Conservation (phyloP, 2,888 invertebrate genomes). For the Hermaeophaga mercurialis region DNA sequence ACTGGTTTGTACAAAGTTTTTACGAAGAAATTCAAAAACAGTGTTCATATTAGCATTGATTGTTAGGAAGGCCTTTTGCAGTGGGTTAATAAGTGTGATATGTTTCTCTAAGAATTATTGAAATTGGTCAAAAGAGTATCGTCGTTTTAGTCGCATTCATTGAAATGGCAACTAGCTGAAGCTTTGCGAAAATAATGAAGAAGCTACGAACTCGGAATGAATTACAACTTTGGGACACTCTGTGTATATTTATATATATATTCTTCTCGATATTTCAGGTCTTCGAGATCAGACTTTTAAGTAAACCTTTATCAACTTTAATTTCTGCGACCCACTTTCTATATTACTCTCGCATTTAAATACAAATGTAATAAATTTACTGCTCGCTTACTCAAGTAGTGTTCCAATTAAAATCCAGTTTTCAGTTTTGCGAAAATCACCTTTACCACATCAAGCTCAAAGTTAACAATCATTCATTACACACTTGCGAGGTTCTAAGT, state of each 20-base stretch:
- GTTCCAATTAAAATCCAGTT: conserved; percentile 33
- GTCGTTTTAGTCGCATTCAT: too few relatives aligned
- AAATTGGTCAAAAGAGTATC: too few relatives aligned
- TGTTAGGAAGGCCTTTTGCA: too few relatives aligned
- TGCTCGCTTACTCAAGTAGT: conserved; percentile 26
- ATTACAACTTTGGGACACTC: conserved; percentile 17
- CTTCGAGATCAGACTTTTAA: conserved; percentile 18
- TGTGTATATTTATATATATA: conserved; percentile 12
- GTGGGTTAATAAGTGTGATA: too few relatives aligned
- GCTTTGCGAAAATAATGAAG: too few relatives aligned
- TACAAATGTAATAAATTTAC: conserved; percentile 26
- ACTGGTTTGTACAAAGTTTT: too few relatives aligned
- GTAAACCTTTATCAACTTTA: conserved; percentile 24
- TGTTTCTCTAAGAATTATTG: too few relatives aligned
- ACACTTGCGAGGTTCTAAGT: too few relatives aligned
- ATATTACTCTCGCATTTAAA: conserved; percentile 24
- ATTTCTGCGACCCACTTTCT: conserved; percentile 26
- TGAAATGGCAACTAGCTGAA: too few relatives aligned
- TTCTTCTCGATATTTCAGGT: conserved; percentile 19
- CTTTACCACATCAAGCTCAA: conserved; percentile 1
- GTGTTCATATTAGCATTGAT: too few relatives aligned
- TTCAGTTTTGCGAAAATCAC: conserved; percentile 11
- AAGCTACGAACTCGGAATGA: too few relatives aligned
- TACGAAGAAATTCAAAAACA: too few relatives aligned
- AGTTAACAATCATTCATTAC: conserved; percentile 4